phyloP scores from a whole-genome alignment of 2,888 invertebrate species.

The Endomychus coccineus region DNA sequence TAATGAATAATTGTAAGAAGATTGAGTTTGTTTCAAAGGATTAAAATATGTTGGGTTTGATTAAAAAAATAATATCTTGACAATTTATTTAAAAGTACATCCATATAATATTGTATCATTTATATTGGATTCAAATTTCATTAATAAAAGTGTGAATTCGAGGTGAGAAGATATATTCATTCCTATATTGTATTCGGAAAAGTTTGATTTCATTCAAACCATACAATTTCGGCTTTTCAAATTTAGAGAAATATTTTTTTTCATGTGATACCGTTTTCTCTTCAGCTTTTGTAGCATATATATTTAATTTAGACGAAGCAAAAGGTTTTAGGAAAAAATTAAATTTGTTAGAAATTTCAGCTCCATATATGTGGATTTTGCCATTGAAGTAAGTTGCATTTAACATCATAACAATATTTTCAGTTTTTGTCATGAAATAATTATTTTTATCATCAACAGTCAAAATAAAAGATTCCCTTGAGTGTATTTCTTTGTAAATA shows the following conservation, averaged over 20 bases:
- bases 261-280: constrained; percentile 1
- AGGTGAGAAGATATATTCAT: no score
- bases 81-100: no score
- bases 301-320: constrained; percentile 9
- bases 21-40: no score
- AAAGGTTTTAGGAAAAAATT: constrained; percentile 9
- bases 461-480: constrained; percentile 8
- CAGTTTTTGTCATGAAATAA: constrained; percentile 8
- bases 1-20: no score
- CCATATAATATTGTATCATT: no score
- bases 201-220: constrained; percentile 3
- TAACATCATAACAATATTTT: constrained; percentile 8
- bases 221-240: constrained; percentile 1
- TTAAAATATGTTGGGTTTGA: no score
- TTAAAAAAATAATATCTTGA: no score
- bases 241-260: background rate
- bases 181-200: no score
- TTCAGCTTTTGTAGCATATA: constrained; percentile 3
- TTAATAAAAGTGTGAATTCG: no score
- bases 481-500: no score
- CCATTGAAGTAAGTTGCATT: constrained; percentile 3
- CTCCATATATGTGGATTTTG: constrained; percentile 4
- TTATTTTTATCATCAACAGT: constrained; percentile 6
- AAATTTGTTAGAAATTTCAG: constrained; percentile 7
- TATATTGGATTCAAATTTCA: no score